These are phyloP conservation scores for Trichopria drosophilae DNA, from an alignment of 2,888 invertebrate species.

Conservation along the genomic window DNA sequence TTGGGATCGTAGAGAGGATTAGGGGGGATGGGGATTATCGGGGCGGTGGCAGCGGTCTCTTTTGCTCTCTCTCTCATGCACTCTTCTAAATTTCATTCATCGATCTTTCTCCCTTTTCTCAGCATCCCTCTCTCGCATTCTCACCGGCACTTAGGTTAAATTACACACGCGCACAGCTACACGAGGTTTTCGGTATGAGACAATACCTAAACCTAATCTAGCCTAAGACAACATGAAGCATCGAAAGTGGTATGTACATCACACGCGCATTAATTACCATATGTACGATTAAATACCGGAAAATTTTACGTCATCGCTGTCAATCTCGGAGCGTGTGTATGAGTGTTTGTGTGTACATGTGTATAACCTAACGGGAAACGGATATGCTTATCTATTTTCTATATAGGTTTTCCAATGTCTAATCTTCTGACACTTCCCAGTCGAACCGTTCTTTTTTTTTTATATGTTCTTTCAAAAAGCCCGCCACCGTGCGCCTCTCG, in stretches of 20 bases:
- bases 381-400: no score
- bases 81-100: constrained; percentile 29
- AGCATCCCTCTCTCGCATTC: constrained; percentile 35
- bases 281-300: constrained; percentile 34
- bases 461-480: no score
- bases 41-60: constrained; percentile 33
- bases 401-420: no score
- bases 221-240: constrained; percentile 49
- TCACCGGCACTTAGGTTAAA: constrained; percentile 12
- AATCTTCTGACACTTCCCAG: no score
- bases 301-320: constrained; percentile 33
- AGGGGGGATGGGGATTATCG: constrained; percentile 18
- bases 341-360: no score
- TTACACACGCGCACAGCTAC: constrained; percentile 36
- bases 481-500: no score
- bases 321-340: no score
- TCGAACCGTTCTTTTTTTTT: no score
- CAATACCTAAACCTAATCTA: constrained; percentile 45
- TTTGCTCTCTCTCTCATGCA: constrained; percentile 27
- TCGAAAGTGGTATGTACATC: constrained; percentile 53
- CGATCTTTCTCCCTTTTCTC: constrained; percentile 27
- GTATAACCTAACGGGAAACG: no score
- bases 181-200: constrained; percentile 45
- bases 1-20: constrained; percentile 32
- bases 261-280: constrained; percentile 44